These are phyloP conservation scores for Drosophila limbata DNA, from an alignment of 2,888 invertebrate genomes.

Conservation along the genomic window DNA sequence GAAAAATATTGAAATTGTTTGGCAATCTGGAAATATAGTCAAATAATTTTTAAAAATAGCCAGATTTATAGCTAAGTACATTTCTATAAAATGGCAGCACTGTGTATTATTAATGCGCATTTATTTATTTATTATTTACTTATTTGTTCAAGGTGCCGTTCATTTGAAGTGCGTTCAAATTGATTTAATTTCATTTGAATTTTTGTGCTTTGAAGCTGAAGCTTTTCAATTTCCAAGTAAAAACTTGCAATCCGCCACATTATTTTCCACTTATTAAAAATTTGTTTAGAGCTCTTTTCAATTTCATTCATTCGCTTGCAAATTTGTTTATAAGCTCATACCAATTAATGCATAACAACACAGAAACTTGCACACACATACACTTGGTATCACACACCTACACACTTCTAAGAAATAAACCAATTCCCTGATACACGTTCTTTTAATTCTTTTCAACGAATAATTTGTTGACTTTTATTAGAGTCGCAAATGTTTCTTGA, in stretches of 20 bases:
- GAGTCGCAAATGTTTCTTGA: neutral
- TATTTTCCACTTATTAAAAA: conserved; percentile 30
- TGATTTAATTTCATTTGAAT: conserved; percentile 33
- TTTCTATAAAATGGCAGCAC: neutral
- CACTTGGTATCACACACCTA: neutral
- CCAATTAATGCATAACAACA: neutral
- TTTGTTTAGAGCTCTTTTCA: conserved; percentile 39
- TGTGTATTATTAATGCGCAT: conserved; percentile 41
- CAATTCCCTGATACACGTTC: neutral
- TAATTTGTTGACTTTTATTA: neutral
- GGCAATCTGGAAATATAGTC: too few species aligned
- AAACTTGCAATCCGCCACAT: conserved; percentile 14
- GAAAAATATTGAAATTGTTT: too few species aligned
- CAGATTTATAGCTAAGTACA: too few species aligned
- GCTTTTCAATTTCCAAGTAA: conserved; percentile 37
- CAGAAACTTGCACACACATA: neutral
- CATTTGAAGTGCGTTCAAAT: conserved; percentile 41
- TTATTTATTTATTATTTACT: conserved; percentile 39
- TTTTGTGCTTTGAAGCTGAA: conserved; percentile 4
- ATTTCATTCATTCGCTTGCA: conserved; percentile 32
- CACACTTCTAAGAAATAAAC: neutral
- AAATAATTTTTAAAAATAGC: too few species aligned
- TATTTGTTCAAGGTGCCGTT: conserved; percentile 26
- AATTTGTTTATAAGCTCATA: conserved; percentile 39
- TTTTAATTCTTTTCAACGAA: conserved; percentile 2